Percentiles rank a stretch among this genome's conserved stretches.
phyloP scores from a whole-genome alignment of 1,140 invertebrate species.

The Musca vetustissima region DNA sequence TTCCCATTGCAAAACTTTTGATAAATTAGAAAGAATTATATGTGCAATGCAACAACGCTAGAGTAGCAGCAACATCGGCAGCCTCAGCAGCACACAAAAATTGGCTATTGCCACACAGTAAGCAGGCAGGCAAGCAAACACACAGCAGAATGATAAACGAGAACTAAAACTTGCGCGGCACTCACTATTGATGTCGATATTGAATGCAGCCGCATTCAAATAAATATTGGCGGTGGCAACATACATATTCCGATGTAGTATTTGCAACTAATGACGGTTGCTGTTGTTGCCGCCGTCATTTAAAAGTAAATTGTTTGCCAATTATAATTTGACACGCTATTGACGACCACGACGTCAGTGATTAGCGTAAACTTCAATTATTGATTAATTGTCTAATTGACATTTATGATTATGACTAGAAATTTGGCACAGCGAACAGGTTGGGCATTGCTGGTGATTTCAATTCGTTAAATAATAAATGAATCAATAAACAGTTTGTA shows the following conservation, averaged over 20 bases:
- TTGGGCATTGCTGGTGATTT: not conserved
- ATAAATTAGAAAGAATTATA: slow-evolving; percentile 22
- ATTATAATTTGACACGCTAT: slow-evolving; percentile 16
- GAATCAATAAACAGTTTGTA: too few species aligned
- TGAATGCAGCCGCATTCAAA: not conserved
- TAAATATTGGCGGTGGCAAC: too few species aligned
- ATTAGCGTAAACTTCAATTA: not conserved
- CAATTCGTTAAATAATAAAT: not conserved
- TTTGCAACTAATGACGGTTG: not conserved
- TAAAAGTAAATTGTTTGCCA: slow-evolving; percentile 8
- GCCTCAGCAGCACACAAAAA: not conserved
- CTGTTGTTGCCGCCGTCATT: too few species aligned
- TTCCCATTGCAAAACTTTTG: slow-evolving; percentile 18
- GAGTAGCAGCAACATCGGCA: too few species aligned
- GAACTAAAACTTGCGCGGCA: not conserved
- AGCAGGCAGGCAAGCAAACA: not conserved
- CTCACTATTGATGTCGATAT: not conserved
- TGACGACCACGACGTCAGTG: not conserved
- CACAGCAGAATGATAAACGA: too few species aligned
- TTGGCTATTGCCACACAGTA: too few species aligned
- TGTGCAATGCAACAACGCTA: too few species aligned
- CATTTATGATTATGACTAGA: not conserved
- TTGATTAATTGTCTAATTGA: slow-evolving; percentile 14
- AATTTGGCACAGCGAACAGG: not conserved
- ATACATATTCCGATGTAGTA: too few species aligned